Evolutionary conservation across 2,888 invertebrate species (phyloP), one percentile per base, ranked within the genome.

Genomic region (Xestia ashworthii): DNA sequence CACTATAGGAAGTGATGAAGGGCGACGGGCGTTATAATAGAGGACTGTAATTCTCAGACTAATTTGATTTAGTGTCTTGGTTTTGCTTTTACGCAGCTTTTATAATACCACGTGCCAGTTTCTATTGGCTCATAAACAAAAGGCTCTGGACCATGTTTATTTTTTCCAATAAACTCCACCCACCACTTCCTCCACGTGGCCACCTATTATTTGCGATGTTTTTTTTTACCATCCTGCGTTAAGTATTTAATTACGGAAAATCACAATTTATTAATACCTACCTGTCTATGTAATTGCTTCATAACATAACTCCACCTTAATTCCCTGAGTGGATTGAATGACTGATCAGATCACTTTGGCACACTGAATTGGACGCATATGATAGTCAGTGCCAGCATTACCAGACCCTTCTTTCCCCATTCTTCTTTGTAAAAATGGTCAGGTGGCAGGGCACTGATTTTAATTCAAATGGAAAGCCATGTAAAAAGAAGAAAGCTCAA

Each of bases 121-220:
- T 32, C 22, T 71, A 14, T 16, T 53, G 25, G 50, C 46, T 44
- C 19, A 60, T 67, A 74, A 65, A 68, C 53, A 53, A 70, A 41
- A 64, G 3, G n/a, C 19, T 62, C 67, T 67, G n/a, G 53, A 44
- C 6, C 16, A 12, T 58, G 50, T 12, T 62, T 66, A 46, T 82
- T 78, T 71, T 80, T 76, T 77, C 9, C 16, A 41, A 71, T 67
- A 22, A 48, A 62, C 32, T 12, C 83, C 70, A 80, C 78, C 66
- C 55, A 70, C 71, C 22, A 50, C 62, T 38, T 78, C 22, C 79
- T 78, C 53, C 79, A 81, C 80, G 83, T 78, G 79, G 44, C 44
- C 22, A 14, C n/a, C 2, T 55, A 66, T 38, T 0, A 2, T 48
- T 8, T 60, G 58, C 58, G 22, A 60, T 66, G 44, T 76, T 66